Conservation (phyloP, 2,113 vertebrate species). For the Calonectris borealis region DNA sequence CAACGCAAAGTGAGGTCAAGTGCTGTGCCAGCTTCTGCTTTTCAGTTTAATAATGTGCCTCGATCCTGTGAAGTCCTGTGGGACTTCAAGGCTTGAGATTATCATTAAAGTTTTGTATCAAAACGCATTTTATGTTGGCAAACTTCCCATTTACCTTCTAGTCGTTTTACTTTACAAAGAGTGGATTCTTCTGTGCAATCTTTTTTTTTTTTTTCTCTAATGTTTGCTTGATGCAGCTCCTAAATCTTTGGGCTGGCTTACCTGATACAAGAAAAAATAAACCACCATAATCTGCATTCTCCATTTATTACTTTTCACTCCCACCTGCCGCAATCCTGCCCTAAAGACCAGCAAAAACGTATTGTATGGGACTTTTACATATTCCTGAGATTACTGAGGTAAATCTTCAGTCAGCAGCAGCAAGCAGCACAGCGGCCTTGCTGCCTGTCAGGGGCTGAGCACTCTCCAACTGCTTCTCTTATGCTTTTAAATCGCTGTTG, state of each 20-base stretch:
- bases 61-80: background rate
- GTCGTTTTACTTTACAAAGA: background rate
- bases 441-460: background rate
- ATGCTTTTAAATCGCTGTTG: background rate
- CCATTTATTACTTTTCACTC: background rate
- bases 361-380: background rate
- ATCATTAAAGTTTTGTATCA: background rate
- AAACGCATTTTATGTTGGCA: background rate
- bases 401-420: background rate
- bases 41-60: background rate
- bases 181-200: background rate
- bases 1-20: background rate
- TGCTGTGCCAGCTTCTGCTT: background rate
- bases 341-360: background rate
- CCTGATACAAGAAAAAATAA: background rate
- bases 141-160: background rate
- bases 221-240: background rate
- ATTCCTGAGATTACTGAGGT: background rate
- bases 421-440: background rate
- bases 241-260: background rate
- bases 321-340: background rate
- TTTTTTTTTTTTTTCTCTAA: too few relatives aligned
- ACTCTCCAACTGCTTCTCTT: background rate
- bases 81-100: background rate
- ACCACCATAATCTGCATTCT: background rate